Base-by-base conservation (phyloP, 2,888 invertebrate species). In the Dynastes grantii region DNA sequence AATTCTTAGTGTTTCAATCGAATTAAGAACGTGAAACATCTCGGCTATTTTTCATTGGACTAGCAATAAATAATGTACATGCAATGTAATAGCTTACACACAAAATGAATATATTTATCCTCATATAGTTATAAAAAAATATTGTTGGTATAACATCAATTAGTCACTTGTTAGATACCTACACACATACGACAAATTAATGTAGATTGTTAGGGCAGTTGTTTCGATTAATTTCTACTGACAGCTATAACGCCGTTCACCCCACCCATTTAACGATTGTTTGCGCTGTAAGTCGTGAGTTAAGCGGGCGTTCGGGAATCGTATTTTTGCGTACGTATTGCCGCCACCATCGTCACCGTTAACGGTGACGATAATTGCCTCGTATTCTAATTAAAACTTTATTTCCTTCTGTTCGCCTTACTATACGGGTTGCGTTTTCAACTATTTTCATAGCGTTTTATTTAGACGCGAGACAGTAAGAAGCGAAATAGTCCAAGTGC, bases 341-440 rank as follows among this genome's bases (percentile, higher is more conserved):
- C 55, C 55, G 16, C 22, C 22, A 22, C 22, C 22, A 22, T 22
- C 22, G 22, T 22, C 0, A 22, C 22, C n/a, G 1, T 16, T 58
- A 58, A 58, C 55, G 55, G 55, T 22, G 55, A 58, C 55, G 22
- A 58, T 58, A 58, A 58, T 58, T 58, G 55, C 55, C 22, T 58
- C 55, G 55, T 58, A 58, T 58, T 58, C 55, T 58, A 58, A 58
- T 58, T 58, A 58, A 58, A 58, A 58, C 55, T 58, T 58, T 58
- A 58, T 58, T 9, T 22, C 8, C 0, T 22, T 22, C n/a, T 16
- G 55, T 58, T 58, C 22, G 8, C 55, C 55, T 27, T 58, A 58
- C 22, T 58, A 22, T 22, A 22, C 55, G 2, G 27, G 2, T 58
- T 8, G 16, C 55, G 55, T 16, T 58, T 45, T 58, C 55, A 58